Evolutionary conservation across 2,888 invertebrate genomes (phyloP), one percentile per base, ranked within the genome.

Genomic region (Idaea aversata): DNA sequence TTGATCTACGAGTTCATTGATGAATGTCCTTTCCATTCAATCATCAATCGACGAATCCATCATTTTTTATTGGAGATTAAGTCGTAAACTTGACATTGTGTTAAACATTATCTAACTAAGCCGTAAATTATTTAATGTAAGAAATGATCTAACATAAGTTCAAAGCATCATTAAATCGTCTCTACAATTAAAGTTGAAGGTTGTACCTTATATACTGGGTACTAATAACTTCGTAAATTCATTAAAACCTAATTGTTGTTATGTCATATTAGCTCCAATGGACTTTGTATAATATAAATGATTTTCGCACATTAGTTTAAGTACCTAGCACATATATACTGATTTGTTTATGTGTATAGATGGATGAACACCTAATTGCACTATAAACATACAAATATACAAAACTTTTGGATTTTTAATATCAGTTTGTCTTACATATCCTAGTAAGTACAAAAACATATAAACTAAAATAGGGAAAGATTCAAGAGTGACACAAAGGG

Each of bases 21-120:
- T 47, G 47, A 47, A 47, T 47, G 47, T 47, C 47, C 47, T 47
- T 47, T 47, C 47, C 47, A 47, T 47, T 47, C 47, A 47, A 47
- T 47, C 47, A 47, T 7, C 47, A 10, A 13, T 47, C 47, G 47
- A 47, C 7, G 7, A 47, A 47, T 47, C 47, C 47, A 47, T 47
- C 47, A 47, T 47, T 47, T 47, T 5, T 47, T 47, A 47, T 47
- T 47, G 47, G 36, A 47, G 47, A 47, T 47, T 5, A 47, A 5
- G 47, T 47, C 47, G 47, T 47, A 47, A 47, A 47, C 47, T 47
- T 47, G 47, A 47, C 47, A 47, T 47, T 47, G 47, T 6, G 38
- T 38, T 38, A 38, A 38, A 47, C 0, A 5, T 7, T 47, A 13
- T 47, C 13, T 36, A 36, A 36, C 4, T 6, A 36, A 36, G 36